Evolutionary conservation across 2,888 invertebrate genomes (phyloP).

Genomic region (Drosophila multiciliata): DNA sequence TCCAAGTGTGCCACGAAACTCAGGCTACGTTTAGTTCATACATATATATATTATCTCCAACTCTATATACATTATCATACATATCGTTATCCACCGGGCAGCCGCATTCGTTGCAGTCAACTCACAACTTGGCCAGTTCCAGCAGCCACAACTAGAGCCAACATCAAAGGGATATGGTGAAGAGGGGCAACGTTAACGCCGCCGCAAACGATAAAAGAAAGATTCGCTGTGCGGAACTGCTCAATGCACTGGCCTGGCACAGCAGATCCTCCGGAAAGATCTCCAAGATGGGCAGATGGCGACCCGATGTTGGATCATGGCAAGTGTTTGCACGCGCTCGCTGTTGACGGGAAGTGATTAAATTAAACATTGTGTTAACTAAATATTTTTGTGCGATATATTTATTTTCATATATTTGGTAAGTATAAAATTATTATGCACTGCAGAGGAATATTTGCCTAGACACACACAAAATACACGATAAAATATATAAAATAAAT

Average conservation of each 20-base stretch:
- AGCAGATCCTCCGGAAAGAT: slow-evolving; percentile 92
- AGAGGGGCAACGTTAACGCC: slow-evolving; percentile 79
- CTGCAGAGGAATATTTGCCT: not conserved
- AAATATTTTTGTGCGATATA: not conserved
- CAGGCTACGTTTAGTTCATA: slow-evolving; percentile 57
- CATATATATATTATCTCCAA: slow-evolving; percentile 46
- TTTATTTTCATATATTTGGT: no score
- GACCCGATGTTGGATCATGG: slow-evolving; percentile 88
- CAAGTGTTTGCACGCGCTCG: slow-evolving; percentile 89
- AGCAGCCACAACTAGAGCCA: slow-evolving; percentile 51
- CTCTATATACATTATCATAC: slow-evolving; percentile 72
- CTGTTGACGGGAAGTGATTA: slow-evolving; percentile 52
- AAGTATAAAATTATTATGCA: not conserved
- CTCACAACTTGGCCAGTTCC: slow-evolving; percentile 41
- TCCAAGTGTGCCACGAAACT: slow-evolving; percentile 63
- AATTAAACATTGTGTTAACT: not conserved
- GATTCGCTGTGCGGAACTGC: slow-evolving; percentile 87
- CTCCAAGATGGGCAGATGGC: slow-evolving; percentile 89
- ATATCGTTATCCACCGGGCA: slow-evolving; percentile 25
- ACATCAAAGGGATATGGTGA: slow-evolving; percentile 82
- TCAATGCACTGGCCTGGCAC: slow-evolving; percentile 94
- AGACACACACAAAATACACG: not conserved
- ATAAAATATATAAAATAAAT: no score
- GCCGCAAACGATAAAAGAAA: slow-evolving; percentile 82
- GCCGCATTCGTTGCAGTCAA: slow-evolving; percentile 6